These are phyloP conservation scores for Megaleporinus macrocephalus DNA, from an alignment of 2,113 vertebrate species.

Conservation along the genomic window DNA sequence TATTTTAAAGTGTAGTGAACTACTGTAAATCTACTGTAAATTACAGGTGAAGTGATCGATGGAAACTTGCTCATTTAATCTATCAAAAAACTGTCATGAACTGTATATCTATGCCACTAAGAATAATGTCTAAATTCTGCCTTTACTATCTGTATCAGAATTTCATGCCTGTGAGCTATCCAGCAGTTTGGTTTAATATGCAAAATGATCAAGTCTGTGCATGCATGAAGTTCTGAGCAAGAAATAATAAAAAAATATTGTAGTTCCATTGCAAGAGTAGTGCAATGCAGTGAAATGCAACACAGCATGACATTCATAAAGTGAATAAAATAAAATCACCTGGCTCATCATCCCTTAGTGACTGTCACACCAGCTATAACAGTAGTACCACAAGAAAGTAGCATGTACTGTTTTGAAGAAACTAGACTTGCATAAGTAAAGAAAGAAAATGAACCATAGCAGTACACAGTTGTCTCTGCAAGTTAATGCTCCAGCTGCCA, in stretches of 20 bases:
- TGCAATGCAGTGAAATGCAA: neutral
- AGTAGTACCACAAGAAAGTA: neutral
- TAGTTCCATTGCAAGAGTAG: neutral
- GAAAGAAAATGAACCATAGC: neutral
- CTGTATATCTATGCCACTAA: neutral
- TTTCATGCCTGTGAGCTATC: neutral
- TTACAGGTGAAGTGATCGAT: neutral
- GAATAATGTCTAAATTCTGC: neutral
- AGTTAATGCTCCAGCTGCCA: conserved; percentile 46
- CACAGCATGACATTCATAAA: neutral
- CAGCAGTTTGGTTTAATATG: neutral
- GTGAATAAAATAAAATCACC: too few species aligned
- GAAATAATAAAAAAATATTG: too few species aligned
- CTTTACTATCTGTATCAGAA: neutral
- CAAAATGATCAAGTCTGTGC: neutral
- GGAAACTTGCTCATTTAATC: neutral
- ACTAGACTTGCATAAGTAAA: conserved; percentile 1
- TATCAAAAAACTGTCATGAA: neutral
- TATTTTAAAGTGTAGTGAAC: neutral
- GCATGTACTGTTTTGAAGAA: neutral
- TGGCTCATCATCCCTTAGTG: neutral
- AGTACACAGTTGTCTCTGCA: neutral
- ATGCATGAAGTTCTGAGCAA: neutral
- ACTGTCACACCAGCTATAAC: neutral
- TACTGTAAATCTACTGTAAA: neutral